Base-by-base conservation (phyloP, 2,888 invertebrate species). In the Eubasilissa splendida region DNA sequence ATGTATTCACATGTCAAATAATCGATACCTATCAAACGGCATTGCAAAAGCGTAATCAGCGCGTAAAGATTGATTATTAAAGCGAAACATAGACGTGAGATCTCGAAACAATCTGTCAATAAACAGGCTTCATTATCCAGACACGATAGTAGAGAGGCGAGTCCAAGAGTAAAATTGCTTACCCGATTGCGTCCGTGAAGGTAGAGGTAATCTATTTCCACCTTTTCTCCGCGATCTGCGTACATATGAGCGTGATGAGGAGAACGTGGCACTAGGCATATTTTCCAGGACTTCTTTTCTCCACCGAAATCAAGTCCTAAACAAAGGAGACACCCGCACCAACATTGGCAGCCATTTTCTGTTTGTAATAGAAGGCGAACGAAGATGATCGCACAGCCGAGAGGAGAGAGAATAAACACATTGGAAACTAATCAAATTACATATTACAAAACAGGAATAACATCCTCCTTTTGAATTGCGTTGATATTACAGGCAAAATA, bases 191-290 rank as follows among this genome's bases (percentile, higher is more conserved):
- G 94, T 94, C 90, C 95, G 93, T 87, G 95, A 95, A 87, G 95
- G 95, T 89, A 95, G 91, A 86, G 95, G 95, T 89, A 95, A 95
- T 88, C 96, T 93, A 91, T 96, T 96, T 87, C 95, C 95, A 89
- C 95, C 96, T 95, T 96, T 96, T 92, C 96, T 95, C 89, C 96
- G 93, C 89, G 96, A 96, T 91, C 96, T 94, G 90, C 96, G 94
- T 88, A 96, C 95, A 92, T 96, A 96, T 91, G 96, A 95, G 92
- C 96, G 94, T 90, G 96, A 95, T 91, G 96, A 96, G 89, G 96
- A 96, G 91, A 96, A 96, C 90, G 96, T 96, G 92, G 96, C 96
- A 93, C 96, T 96, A 93, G 96, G 97, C 97, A 97, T 96, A 91
- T 93, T 95, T 90, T 90, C 90, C 90, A 88, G 87, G 88, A 88